Evolutionary conservation across 1,140 invertebrate genomes (phyloP), one percentile per base, ranked within the genome.

Genomic region (Diachasmimorpha longicaudata): DNA sequence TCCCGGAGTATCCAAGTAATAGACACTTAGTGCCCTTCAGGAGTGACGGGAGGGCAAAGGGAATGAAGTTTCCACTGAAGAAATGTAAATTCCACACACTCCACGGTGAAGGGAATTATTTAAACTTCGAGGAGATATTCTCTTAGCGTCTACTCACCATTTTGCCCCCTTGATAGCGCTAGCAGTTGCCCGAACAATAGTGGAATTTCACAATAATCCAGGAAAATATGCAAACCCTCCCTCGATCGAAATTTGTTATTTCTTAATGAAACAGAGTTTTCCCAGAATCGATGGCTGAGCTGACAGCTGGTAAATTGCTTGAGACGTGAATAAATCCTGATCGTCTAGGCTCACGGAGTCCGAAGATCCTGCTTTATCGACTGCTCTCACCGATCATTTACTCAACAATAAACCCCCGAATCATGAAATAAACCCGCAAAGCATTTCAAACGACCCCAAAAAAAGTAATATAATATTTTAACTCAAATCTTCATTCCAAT

Each of bases 251-350:
- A 58, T 55, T 70, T 66, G 67, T 79, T 52, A 48, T 72, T 63
- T 75, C 63, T 66, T 36, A 36, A 72, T 76, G 39, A 44, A 78
- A 73, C 37, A 58, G 37, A 75, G 67, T 72, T 63, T 81, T 76
- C 69, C 74, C 74, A 80, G 77, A 84, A 85, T 84, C 82, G 80
- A 85, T 85, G 83, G 72, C 80, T 85, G 83, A 85, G 72, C 80
- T 85, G 83, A 85, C 83, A 85, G 84, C 80, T 85, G 84, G 79
- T 79, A 80, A 74, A 74, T 44, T 73, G 69, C 19, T 70, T 14
- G 16, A 52, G 36, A 48, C 69, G 52, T n/a, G 13, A 66, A 39
- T 36, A 13, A 36, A 21, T 25, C 14, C 5, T 1, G 14, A 37
- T 66, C 11, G 52, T 74, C 37, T 67, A 44, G 4, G 9, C 2